phyloP scores from a whole-genome alignment of 2,888 invertebrate species.

The Drymonia ruficornis region DNA sequence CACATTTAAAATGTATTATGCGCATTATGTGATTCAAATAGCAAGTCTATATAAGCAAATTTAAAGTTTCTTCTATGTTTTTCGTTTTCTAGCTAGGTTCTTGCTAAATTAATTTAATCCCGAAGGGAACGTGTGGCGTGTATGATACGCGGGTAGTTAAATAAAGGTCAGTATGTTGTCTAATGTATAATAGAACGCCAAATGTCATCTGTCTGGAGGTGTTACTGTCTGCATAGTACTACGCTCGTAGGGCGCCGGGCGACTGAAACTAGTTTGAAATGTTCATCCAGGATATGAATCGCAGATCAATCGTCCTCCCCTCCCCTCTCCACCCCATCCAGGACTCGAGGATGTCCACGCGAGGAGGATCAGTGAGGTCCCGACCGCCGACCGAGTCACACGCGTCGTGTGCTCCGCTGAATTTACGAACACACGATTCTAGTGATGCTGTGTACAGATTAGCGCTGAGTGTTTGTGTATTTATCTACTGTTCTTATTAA shows the following conservation, averaged over 20 bases:
- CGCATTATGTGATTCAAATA: no score
- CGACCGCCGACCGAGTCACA: conserved; percentile 51
- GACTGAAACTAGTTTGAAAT: conserved; percentile 49
- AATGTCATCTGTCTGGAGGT: no score
- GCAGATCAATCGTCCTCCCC: conserved; percentile 76
- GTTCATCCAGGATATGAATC: conserved; percentile 69
- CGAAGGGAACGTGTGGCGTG: no score
- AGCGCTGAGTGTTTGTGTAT: conserved; percentile 54
- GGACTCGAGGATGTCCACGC: conserved; percentile 58
- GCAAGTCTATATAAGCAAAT: no score
- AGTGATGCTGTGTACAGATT: conserved; percentile 71
- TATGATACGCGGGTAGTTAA: no score
- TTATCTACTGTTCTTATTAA: conserved; percentile 40
- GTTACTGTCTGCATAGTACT: neutral
- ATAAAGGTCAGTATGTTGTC: no score
- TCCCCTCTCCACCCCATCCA: conserved; percentile 45
- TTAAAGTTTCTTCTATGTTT: no score
- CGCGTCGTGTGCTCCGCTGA: conserved; percentile 40
- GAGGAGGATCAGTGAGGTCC: conserved; percentile 59
- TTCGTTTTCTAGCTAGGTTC: no score
- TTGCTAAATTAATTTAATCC: no score
- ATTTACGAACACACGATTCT: conserved; percentile 45
- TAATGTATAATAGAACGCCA: no score
- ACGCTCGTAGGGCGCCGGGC: conserved; percentile 25
- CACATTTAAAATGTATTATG: no score